Evolutionary conservation across 2,797 vertebrate genomes (phyloP).

Genomic region (Leptoclinus maculatus): DNA sequence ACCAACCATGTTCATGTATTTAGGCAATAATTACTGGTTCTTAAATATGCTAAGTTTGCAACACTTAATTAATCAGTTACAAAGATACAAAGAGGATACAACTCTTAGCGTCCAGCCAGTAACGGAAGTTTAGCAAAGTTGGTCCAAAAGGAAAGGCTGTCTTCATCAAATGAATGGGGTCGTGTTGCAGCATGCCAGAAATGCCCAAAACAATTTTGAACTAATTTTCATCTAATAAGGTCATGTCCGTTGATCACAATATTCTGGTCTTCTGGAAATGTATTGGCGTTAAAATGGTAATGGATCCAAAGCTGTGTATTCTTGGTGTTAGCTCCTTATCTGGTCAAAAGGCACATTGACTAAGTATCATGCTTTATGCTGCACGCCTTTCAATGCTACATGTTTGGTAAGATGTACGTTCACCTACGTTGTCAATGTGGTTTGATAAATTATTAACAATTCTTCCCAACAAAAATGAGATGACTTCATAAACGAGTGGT

Average conservation of each 20-base stretch:
- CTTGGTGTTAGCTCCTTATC: background rate
- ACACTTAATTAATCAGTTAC: background rate
- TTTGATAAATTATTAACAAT: background rate
- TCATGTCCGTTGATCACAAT: no score
- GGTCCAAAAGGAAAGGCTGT: no score
- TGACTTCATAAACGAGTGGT: background rate
- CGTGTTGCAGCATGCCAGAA: no score
- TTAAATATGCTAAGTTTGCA: background rate
- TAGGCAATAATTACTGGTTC: background rate
- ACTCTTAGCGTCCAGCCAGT: no score
- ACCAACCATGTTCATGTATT: background rate
- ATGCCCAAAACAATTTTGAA: no score
- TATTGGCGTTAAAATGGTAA: no score
- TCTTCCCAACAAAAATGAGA: background rate
- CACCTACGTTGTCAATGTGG: background rate
- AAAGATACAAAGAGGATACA: no score
- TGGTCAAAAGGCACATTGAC: background rate
- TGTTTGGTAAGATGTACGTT: background rate
- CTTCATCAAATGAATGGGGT: no score
- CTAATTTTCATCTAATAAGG: no score
- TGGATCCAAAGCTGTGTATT: background rate
- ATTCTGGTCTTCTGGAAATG: no score
- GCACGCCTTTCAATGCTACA: background rate
- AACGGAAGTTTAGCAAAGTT: no score
- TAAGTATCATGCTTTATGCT: background rate